These are phyloP conservation scores for Cheilosia variabilis DNA, from an alignment of 2,888 invertebrate genomes.

Conservation along the genomic window DNA sequence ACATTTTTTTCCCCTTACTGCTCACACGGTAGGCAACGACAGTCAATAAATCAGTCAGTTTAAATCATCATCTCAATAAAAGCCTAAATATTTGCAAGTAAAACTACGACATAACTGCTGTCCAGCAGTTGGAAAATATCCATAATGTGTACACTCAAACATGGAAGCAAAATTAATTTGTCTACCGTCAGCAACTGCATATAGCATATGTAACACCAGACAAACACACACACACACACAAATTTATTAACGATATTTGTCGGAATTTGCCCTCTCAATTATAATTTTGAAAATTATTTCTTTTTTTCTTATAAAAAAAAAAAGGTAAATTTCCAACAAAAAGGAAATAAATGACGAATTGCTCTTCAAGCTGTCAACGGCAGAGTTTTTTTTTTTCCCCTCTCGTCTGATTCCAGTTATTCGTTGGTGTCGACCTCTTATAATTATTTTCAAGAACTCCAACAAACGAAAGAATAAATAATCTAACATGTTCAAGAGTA, in stretches of 20 bases:
- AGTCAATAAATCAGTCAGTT: too few relatives aligned
- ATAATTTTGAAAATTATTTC: constrained; percentile 2
- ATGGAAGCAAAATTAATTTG: too few relatives aligned
- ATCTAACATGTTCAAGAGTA: constrained; percentile 29
- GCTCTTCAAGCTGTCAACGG: constrained; percentile 34
- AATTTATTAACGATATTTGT: background rate
- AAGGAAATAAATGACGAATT: constrained; percentile 35
- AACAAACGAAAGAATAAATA: constrained; percentile 30
- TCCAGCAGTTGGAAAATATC: too few relatives aligned
- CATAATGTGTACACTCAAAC: too few relatives aligned
- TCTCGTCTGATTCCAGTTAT: constrained; percentile 8
- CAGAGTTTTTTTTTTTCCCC: constrained; percentile 14
- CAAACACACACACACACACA: background rate
- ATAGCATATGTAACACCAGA: too few relatives aligned
- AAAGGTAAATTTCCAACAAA: constrained; percentile 15
- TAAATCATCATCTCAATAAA: background rate
- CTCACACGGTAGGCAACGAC: too few relatives aligned
- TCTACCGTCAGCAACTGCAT: background rate
- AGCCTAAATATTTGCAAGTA: too few relatives aligned
- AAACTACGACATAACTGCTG: background rate
- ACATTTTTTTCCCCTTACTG: too few relatives aligned
- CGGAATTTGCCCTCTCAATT: background rate
- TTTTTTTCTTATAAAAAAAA: background rate
- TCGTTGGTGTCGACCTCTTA: constrained; percentile 12
- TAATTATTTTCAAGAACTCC: constrained; percentile 38